phyloP scores from a whole-genome alignment of 1,140 invertebrate species.

The Drosophila albomicans region DNA sequence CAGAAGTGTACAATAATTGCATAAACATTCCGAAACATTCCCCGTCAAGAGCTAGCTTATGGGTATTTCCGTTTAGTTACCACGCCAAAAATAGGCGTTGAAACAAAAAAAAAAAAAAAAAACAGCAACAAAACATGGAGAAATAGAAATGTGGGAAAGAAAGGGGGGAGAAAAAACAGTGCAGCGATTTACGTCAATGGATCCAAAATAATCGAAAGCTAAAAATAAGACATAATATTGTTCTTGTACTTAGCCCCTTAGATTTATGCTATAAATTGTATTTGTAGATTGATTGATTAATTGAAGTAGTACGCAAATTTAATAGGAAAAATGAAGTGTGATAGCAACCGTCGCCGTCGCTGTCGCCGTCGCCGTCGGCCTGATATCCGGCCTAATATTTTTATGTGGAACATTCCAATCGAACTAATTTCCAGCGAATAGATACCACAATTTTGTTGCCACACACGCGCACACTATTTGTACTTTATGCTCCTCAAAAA shows the following conservation, averaged over 20 bases:
- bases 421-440: not conserved
- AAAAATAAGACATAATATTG: conserved; percentile 10
- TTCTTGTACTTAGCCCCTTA: conserved; percentile 1
- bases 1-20: not conserved
- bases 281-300: conserved; percentile 7
- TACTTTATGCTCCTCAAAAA: too few species aligned
- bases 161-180: not conserved
- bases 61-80: conserved; percentile 29
- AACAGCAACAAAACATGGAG: not conserved
- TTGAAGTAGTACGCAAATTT: conserved; percentile 21
- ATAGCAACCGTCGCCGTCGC: not conserved
- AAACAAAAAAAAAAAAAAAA: not conserved
- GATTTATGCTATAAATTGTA: conserved; percentile 38
- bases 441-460: too few species aligned
- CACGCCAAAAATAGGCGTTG: conserved; percentile 3
- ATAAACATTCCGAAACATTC: conserved; percentile 6
- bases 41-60: not conserved
- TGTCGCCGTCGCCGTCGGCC: too few species aligned
- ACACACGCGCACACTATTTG: too few species aligned
- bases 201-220: not conserved
- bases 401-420: conserved; percentile 30
- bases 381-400: not conserved
- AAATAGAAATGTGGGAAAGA: too few species aligned
- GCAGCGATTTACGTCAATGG: conserved; percentile 19
- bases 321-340: conserved; percentile 8